These are phyloP conservation scores for Callyntrura guangdongensis DNA, from an alignment of 2,888 invertebrate species.

Conservation along the genomic window DNA sequence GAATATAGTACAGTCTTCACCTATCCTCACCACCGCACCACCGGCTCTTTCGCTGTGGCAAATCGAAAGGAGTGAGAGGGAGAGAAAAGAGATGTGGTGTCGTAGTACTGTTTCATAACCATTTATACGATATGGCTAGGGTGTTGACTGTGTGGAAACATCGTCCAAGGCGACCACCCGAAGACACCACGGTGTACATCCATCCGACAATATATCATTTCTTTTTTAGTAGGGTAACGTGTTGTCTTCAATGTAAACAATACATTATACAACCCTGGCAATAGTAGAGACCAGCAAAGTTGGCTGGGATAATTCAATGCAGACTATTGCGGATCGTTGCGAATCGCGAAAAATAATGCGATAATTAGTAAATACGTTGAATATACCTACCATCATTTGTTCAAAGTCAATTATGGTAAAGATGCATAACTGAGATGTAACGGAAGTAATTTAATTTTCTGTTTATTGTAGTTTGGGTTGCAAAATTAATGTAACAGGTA, in stretches of 20 bases:
- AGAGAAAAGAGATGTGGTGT: neutral
- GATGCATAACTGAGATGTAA: too few species aligned
- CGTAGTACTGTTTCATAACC: neutral
- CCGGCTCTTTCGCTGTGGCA: slow-evolving; percentile 5
- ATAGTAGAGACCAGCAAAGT: too few species aligned
- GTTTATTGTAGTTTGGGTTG: too few species aligned
- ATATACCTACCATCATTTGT: too few species aligned
- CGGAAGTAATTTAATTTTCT: too few species aligned
- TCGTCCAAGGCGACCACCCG: neutral
- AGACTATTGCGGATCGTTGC: too few species aligned
- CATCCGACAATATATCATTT: neutral
- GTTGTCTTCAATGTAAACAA: neutral
- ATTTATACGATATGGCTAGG: neutral
- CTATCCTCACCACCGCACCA: neutral
- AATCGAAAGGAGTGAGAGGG: neutral
- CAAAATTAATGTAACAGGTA: too few species aligned
- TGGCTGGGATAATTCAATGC: too few species aligned
- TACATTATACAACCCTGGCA: neutral
- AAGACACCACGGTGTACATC: neutral
- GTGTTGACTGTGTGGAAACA: slow-evolving; percentile 24
- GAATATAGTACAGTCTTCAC: slow-evolving; percentile 6
- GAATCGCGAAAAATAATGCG: too few species aligned
- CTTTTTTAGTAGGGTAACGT: neutral
- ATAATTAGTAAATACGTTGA: too few species aligned
- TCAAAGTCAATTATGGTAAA: too few species aligned